These are phyloP conservation scores for Physella acuta DNA, from an alignment of 1,140 invertebrate species.

Conservation along the genomic window DNA sequence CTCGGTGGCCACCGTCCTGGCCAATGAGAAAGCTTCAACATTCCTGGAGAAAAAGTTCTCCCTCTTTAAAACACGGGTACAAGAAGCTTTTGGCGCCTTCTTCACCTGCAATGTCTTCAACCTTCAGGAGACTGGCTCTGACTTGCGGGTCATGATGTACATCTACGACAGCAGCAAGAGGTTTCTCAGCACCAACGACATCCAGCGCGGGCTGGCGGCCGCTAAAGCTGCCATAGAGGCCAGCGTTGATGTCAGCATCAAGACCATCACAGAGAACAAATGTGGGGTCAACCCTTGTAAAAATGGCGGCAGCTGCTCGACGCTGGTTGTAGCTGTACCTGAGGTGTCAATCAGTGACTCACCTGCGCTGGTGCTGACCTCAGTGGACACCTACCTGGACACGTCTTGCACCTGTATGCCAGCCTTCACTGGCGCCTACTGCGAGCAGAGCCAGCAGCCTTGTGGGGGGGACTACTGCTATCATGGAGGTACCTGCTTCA, in stretches of 20 bases:
- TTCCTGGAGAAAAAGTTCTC: constrained; percentile 77
- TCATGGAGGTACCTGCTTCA: constrained; percentile 84
- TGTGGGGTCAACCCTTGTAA: constrained; percentile 29
- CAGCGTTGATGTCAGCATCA: constrained; percentile 32
- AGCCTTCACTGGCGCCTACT: constrained; percentile 82
- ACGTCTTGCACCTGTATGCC: constrained; percentile 84
- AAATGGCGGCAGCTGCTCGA: constrained; percentile 63
- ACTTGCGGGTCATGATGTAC: constrained; percentile 29
- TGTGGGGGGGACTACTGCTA: constrained; percentile 92
- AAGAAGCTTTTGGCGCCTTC: constrained; percentile 19
- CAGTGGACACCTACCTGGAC: constrained; percentile 88
- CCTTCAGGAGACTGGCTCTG: constrained; percentile 17
- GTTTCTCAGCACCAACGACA: constrained; percentile 9
- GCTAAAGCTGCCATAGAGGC: constrained; percentile 28
- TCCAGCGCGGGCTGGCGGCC: constrained; percentile 9
- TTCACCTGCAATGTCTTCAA: constrained; percentile 30
- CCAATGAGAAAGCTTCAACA: constrained; percentile 71
- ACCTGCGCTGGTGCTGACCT: constrained; percentile 85
- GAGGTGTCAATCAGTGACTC: constrained; percentile 75
- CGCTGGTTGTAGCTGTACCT: constrained; percentile 59
- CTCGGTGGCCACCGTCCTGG: constrained; percentile 75
- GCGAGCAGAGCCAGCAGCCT: constrained; percentile 68
- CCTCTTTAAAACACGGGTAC: constrained; percentile 67
- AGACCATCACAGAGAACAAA: constrained; percentile 26
- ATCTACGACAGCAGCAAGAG: constrained; percentile 21